phyloP scores from a whole-genome alignment of 2,797 vertebrate genomes.

The Cephalopachus bancanus region DNA sequence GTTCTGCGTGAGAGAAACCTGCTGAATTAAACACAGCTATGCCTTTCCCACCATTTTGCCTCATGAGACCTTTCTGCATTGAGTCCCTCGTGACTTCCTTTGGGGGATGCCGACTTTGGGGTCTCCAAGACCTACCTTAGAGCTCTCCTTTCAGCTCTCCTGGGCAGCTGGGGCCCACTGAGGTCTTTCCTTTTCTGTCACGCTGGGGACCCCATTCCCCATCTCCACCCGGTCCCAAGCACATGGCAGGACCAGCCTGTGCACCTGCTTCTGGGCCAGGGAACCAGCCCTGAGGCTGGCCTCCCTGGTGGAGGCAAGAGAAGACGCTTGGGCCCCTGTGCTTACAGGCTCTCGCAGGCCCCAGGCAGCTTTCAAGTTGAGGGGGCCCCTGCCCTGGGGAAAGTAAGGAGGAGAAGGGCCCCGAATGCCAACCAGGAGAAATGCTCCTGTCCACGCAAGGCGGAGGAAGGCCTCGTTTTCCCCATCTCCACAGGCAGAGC shows the following conservation, averaged over 20 bases:
- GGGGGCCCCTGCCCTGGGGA: neutral
- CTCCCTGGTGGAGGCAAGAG: neutral
- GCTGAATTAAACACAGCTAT: no score
- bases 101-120: neutral
- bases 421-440: neutral
- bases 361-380: neutral
- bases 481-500: neutral
- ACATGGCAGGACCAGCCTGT: neutral
- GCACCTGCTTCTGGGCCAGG: no score
- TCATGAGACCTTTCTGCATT: neutral
- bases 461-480: neutral
- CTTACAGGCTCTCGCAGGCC: no score
- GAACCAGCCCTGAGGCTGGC: neutral
- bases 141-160: neutral
- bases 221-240: neutral
- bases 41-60: neutral
- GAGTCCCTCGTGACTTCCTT: neutral
- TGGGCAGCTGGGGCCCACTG: neutral
- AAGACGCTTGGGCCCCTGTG: neutral
- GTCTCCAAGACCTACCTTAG: neutral
- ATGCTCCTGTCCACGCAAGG: fast-evolving
- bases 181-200: neutral
- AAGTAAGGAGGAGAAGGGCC: neutral
- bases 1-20: neutral
- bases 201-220: no score